Conservation (phyloP, 2,797 vertebrate species). For the Basileuterus tristriatus region DNA sequence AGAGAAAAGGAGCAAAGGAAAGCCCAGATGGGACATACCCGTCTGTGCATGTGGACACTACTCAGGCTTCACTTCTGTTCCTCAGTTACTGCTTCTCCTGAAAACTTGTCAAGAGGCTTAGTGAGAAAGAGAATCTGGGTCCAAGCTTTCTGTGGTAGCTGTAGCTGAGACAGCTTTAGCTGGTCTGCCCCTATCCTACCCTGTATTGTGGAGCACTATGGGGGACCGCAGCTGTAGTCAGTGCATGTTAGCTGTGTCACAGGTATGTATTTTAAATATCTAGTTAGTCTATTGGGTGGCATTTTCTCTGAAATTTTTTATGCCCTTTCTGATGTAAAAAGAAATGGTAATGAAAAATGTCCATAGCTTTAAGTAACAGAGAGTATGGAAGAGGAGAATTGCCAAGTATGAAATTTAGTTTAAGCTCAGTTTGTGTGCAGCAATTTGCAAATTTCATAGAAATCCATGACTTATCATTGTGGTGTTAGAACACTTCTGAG, state of each 20-base stretch:
- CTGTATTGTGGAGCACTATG: fast-evolving
- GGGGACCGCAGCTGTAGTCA: background rate
- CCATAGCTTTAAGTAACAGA: background rate
- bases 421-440: conserved; percentile 22
- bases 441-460: conserved; percentile 49
- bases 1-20: background rate
- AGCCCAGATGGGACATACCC: fast-evolving
- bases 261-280: background rate
- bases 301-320: conserved; percentile 1
- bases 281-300: background rate
- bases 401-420: conserved; percentile 22
- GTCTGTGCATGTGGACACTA: fast-evolving
- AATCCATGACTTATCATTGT: conserved; percentile 16
- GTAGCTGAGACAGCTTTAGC: background rate
- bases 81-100: background rate
- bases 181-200: background rate
- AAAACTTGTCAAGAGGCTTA: background rate
- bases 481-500: conserved; percentile 49
- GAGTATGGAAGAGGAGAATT: background rate
- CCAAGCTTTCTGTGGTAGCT: background rate
- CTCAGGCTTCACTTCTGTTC: background rate
- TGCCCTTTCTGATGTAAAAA: background rate
- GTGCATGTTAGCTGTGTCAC: background rate
- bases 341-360: conserved; percentile 30
- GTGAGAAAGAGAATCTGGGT: background rate